Conservation (phyloP, 2,113 vertebrate species). For the Psilopogon haemacephalus region DNA sequence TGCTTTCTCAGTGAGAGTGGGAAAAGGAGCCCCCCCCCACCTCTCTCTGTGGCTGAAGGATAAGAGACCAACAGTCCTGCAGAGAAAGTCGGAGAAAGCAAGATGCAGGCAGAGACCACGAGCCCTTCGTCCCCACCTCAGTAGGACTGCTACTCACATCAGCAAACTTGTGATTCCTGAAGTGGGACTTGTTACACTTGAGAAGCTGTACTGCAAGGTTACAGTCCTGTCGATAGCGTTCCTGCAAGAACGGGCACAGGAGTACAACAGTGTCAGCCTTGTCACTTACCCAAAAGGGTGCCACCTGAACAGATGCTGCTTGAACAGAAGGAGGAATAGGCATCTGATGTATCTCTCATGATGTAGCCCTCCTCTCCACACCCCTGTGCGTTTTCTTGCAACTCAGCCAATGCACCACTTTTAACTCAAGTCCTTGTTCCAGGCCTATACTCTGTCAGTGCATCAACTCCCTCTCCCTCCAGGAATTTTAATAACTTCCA, state of each 20-base stretch:
- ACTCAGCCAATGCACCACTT: not conserved
- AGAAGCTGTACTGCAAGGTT: conserved; percentile 97
- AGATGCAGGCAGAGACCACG: not conserved
- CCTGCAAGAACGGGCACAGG: conserved; percentile 75
- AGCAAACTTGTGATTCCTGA: conserved; percentile 97
- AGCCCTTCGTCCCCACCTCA: not conserved
- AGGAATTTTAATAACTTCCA: not conserved
- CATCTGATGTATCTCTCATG: not conserved
- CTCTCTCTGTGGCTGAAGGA: not conserved
- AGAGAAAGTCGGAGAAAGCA: not conserved
- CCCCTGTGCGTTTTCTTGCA: not conserved
- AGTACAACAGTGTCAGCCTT: not conserved
- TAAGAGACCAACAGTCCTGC: not conserved
- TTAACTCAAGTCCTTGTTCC: not conserved
- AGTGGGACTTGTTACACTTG: conserved; percentile 99
- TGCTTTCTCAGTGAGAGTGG: conserved; percentile 11
- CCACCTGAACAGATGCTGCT: not conserved
- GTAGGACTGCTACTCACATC: conserved; percentile 84
- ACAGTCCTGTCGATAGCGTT: conserved; percentile 95
- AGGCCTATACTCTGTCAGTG: not conserved
- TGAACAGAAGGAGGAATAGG: not conserved
- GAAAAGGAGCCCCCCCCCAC: not conserved
- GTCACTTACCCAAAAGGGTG: not conserved
- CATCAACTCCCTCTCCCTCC: not conserved
- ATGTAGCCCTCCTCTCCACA: not conserved